Base-by-base conservation (phyloP, 2,888 invertebrate genomes). In the Chymomyza caudatula region DNA sequence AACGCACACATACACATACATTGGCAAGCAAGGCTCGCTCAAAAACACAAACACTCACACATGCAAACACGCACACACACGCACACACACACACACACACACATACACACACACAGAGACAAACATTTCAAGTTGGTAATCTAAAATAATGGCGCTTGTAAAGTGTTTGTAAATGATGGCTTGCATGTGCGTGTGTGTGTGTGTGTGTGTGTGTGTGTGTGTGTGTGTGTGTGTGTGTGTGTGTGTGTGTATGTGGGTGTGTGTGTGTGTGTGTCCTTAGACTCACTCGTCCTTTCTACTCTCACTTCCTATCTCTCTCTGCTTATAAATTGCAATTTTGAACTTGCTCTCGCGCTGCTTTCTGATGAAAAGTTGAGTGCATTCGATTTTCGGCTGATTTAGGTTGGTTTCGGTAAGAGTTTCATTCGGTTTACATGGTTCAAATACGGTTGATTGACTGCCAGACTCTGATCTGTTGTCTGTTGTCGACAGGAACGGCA, bases 91-190 rank as follows among this genome's bases (percentile, higher is more conserved):
- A 5, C 8, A 43, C 11, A 17, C 5, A 23, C 13, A 52, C 8
- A 22, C 1, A 22, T 3, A 19, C 5, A 25, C 25, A 11, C 11
- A 17, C 5, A 23, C 13, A 52, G 15, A 22, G 4, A 22, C 3
- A 19, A 6, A 25, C 25, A 11, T 29, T 23, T 44, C 53, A 29
- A 23, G 53, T 51, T 47, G 25, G 63, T 61, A 60, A 63, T 60
- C 29, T 42, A 53, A 56, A 65, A 62, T 66, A 70, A 70, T 71
- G 66, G 47, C 42, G 42, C 22, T 59, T 53, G 69, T 54, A 58
- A 70, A 65, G 63, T 58, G 43, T 17, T n/a, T 37, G 60, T 51
- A 20, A 63, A 17, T 51, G 56, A 56, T 62, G 62, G 23, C 53
- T n/a, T n/a, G n/a, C n/a, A n/a, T n/a, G n/a, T 61, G 54, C 47